Base-by-base conservation (phyloP, 1,140 invertebrate genomes). In the Drosophila ironensis region DNA sequence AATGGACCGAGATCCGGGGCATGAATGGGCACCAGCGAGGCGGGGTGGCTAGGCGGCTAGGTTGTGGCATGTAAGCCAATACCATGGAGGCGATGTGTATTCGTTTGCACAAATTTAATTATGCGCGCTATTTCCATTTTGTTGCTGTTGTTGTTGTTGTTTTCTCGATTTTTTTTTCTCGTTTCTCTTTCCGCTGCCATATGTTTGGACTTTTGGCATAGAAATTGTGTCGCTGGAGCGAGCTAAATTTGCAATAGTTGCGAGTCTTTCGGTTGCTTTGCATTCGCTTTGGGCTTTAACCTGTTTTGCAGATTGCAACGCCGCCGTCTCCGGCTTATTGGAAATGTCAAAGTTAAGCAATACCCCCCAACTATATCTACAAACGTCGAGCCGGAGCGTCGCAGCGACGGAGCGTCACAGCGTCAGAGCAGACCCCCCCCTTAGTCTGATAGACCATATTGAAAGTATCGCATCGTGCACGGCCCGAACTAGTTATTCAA, bases 311-410 rank as follows among this genome's bases (percentile, higher is more conserved):
- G 52, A 82, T 84, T 82, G 77, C 77, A 84, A 69, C 68, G 76
- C 70, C 28, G 11, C 6, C 11, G 28, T 33, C 59, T 53, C 28
- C 22, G 57, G 57, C 57, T 37, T 25, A 77, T 74, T 78, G 73
- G 63, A 84, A 84, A 84, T 84, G 78, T 84, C 78, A 84, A 84
- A 84, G 78, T 84, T 84, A 84, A 84, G 70, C 70, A 84, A 84
- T 73, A 73, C 50, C 53, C 38, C 47, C 3, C n/a, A 59, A 19
- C 41, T 24, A 44, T 6, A 37, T 7, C n/a, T n/a, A n/a, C n/a
- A n/a, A n/a, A n/a, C n/a, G n/a, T n/a, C n/a, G n/a, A n/a, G n/a
- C n/a, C n/a, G n/a, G n/a, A n/a, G n/a, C n/a, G 48, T 11, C 54
- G 38, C 41, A 17, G 52, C 52, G 51, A 48, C 66, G 47, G 19